Evolutionary conservation across 2,797 vertebrate genomes (phyloP), one percentile per base, ranked within the genome.

Genomic region (Sebastes diaconus): DNA sequence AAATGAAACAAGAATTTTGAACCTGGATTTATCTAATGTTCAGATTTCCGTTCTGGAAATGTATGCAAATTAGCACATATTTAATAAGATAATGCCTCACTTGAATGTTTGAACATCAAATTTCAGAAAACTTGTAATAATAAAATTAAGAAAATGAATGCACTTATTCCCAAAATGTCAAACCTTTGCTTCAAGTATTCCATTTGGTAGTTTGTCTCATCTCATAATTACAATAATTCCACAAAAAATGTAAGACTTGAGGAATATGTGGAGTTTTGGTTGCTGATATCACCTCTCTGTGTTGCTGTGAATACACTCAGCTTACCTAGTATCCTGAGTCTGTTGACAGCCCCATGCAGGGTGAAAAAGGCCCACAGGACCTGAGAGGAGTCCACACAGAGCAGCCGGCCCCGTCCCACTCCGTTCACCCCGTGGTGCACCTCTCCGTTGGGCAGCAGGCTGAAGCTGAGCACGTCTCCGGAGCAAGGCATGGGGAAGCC

Each of bases 331-430:
- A 99, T 98, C 92, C 97, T 97, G 92, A 99, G 96, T 93, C 98
- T 97, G 94, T 99, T 98, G 73, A 98, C 95, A 8, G 97, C 97
- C 0, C 98, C 97, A 0, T 99, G 98, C 85, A 99, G 95, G 0
- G 96, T 96, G 90, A 99, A 99, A 94, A 99, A 99, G 84, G 97
- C 95, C 99, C 99, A 99, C 81, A 99, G 96, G 63, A 97, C 96
- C 94, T 98, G 98, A 4, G 98, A 97, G 85, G 97, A 96, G 95
- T 99, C 99, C 55, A 99, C 98, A 1, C 97, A 99, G 87, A 99
- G 97, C 80, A 99, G 95, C 90, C 98, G 94, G 10, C 98, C 97
- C 9, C 97, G 97, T 60, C 95, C 95, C 75, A 93, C 95, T 39
- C 98, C 98, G 0, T 99, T 99, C 86, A 99, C 92, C 4, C 96